Percentiles rank a stretch among this genome's conserved stretches.
These are phyloP conservation scores for Lepidothrix coronata DNA, from an alignment of 2,113 vertebrate genomes.

Conservation along the genomic window DNA sequence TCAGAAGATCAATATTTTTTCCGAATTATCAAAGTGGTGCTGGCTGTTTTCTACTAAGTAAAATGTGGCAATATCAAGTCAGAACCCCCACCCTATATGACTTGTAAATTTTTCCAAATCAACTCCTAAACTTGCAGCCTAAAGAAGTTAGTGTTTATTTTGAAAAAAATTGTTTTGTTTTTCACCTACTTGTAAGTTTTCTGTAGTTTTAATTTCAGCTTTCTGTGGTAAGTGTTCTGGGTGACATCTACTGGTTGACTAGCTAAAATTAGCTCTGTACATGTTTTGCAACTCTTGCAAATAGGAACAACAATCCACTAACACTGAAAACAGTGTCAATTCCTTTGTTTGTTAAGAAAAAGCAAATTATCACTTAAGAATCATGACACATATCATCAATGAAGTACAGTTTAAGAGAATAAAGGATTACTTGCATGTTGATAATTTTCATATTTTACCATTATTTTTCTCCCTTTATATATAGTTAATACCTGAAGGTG, in stretches of 20 bases:
- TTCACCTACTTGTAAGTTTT: not conserved
- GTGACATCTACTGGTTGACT: slow-evolving; percentile 42
- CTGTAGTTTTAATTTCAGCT: not conserved
- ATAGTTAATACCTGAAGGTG: not conserved
- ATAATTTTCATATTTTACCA: not conserved
- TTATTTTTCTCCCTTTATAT: not conserved
- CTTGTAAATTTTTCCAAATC: not conserved
- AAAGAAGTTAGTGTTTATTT: not conserved
- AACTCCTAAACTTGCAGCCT: not conserved
- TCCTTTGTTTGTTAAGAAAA: not conserved
- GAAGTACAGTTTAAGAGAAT: not conserved
- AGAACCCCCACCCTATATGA: not conserved
- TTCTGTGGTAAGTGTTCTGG: not conserved
- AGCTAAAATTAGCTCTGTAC: not conserved
- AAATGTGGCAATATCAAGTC: not conserved
- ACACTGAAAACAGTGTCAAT: not conserved
- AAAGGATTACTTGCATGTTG: not conserved
- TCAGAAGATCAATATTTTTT: not conserved
- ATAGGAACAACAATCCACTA: not conserved
- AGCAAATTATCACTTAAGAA: not conserved
- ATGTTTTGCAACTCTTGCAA: not conserved
- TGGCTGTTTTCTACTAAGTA: not conserved
- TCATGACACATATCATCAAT: not conserved
- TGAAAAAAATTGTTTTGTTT: not conserved
- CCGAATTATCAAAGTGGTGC: not conserved